phyloP scores from a whole-genome alignment of 35 echinoderm and acorn worm species.

The Lytechinus variegatus region DNA sequence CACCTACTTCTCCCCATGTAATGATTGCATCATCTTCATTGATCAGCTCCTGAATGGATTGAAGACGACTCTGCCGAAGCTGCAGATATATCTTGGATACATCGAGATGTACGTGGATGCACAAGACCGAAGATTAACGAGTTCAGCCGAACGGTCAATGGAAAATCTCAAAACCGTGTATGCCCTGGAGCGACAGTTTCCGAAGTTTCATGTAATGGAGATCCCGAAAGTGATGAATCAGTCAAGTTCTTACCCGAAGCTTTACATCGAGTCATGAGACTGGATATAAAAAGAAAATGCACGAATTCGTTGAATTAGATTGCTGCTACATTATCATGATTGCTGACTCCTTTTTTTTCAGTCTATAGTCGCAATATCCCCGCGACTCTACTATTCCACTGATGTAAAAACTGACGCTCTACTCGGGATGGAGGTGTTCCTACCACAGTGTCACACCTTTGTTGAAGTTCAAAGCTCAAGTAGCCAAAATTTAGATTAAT shows the following conservation, averaged over 20 bases:
- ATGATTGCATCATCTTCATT: conserved; percentile 21
- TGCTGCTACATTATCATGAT: too few relatives aligned
- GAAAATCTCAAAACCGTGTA: background rate
- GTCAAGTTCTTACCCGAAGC: background rate
- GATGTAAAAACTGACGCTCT: too few relatives aligned
- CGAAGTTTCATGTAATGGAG: conserved; percentile 23
- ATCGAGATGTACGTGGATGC: conserved; percentile 34
- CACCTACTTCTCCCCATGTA: conserved; percentile 30
- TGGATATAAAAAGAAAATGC: too few relatives aligned
- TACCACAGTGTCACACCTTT: too few relatives aligned
- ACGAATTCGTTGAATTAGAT: too few relatives aligned
- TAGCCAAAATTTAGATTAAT: too few relatives aligned
- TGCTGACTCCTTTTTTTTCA: too few relatives aligned
- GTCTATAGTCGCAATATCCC: too few relatives aligned
- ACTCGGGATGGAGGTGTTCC: too few relatives aligned
- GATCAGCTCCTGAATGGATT: conserved; percentile 15
- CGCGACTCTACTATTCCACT: too few relatives aligned
- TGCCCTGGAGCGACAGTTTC: background rate
- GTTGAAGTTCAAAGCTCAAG: too few relatives aligned
- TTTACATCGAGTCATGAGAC: background rate
- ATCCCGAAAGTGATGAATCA: conserved; percentile 1
- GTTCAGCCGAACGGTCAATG: background rate
- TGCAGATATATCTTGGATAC: conserved; percentile 13
- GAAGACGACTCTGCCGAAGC: background rate
- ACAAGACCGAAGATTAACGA: background rate